A percentile compares a stretch with the other conserved stretches of the same genome.
These are phyloP conservation scores for Pholis gunnellus DNA, from an alignment of 2,113 vertebrate species.

Conservation along the genomic window DNA sequence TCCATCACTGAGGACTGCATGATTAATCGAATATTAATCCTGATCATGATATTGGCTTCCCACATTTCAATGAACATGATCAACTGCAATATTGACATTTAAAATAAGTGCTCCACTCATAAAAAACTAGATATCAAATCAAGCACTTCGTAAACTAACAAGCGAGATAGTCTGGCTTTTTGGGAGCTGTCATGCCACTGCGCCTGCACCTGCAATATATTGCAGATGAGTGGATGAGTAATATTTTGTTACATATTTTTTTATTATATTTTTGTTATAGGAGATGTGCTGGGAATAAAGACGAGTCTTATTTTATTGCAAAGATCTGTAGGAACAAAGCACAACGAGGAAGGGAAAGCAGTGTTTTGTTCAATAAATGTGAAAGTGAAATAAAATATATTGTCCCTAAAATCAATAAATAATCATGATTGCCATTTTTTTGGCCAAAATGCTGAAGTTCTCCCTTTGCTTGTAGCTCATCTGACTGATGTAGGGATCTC, in stretches of 20 bases:
- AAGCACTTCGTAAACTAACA: too few relatives aligned
- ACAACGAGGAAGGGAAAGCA: too few relatives aligned
- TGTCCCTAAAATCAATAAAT: neutral
- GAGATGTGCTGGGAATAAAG: too few relatives aligned
- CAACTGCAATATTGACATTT: neutral
- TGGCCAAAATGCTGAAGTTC: slow-evolving; percentile 9
- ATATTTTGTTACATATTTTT: neutral
- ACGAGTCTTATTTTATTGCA: too few relatives aligned
- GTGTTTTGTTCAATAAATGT: neutral
- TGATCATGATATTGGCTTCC: neutral
- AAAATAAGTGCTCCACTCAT: neutral
- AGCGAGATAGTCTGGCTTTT: too few relatives aligned
- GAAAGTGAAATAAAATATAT: neutral
- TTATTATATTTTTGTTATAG: too few relatives aligned
- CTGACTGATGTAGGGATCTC: slow-evolving; percentile 27
- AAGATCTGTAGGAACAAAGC: too few relatives aligned
- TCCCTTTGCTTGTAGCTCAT: slow-evolving; percentile 18
- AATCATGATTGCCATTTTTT: neutral
- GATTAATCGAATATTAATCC: neutral
- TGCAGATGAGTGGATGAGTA: too few relatives aligned
- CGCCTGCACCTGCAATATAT: neutral
- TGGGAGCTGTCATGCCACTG: too few relatives aligned
- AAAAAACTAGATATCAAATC: neutral
- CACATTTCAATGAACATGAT: neutral
- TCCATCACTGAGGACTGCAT: neutral